Evolutionary conservation across 2,797 vertebrate species (phyloP), one percentile per base, ranked within the genome.

Genomic region (Tenualosa ilisha): DNA sequence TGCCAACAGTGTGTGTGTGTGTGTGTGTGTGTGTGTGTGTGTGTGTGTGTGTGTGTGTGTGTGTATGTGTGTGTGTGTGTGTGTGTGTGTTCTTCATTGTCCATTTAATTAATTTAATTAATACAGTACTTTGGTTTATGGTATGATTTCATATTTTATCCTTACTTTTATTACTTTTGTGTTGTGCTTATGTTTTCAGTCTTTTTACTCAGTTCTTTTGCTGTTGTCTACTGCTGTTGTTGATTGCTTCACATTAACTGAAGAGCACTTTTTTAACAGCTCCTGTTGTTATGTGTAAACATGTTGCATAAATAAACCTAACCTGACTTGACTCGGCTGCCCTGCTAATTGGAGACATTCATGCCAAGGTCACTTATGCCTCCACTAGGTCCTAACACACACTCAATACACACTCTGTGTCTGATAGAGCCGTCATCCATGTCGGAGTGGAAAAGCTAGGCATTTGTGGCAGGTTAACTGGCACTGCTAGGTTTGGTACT

Each of bases 381-480:
- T 92, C 95, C 96, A 94, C 95, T 90, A 51, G 93, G 92, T 95
- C 95, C 54, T 56, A 59, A 95, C 91, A 92, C 82, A 86, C 94
- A 96, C 94, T 96, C 93, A 95, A 97, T 97, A 98, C 97, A 98
- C 97, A 98, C 97, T 98, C 96, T 93, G 97, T 95, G 94, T 98
- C 96, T 96, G 94, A 95, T 93, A 97, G 95, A 95, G 97, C 95
- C 93, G 96, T 94, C 95, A 97, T 98, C 98, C 97, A 98, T 96
- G 96, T 96, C 93, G 96, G 96, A 92, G 97, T 96, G 93, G 97
- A 97, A 96, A 98, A 97, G 95, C 96, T 96, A 96, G 97, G 96
- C 46, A 46, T 46, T 46, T 46, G 46, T 46, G 46, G 46, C 95
- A 98, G 96, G 96, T 96, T 97, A 97, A 98, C 97, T 95, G 96